phyloP scores from a whole-genome alignment of 2,797 vertebrate genomes.

The Cygnus olor region DNA sequence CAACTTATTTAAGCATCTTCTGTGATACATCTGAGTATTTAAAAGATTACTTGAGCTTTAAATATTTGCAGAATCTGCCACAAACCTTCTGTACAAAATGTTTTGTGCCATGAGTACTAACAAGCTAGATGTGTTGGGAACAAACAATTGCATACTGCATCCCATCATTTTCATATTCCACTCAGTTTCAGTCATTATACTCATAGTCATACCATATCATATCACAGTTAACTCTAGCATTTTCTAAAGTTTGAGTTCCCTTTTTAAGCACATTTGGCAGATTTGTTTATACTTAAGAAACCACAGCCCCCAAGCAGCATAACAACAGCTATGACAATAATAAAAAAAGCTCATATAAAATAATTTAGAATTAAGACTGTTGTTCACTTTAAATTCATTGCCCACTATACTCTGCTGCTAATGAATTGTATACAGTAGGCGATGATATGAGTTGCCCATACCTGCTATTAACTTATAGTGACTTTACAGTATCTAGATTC shows the following conservation, averaged over 20 bases:
- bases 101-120: not conserved
- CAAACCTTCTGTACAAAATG: not conserved
- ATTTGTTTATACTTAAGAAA: not conserved
- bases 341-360: not conserved
- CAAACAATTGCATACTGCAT: not conserved
- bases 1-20: not conserved
- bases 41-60: not conserved
- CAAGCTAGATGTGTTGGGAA: not conserved
- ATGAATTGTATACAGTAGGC: not conserved
- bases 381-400: not conserved
- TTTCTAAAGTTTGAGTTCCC: not conserved
- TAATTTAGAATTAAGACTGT: not conserved
- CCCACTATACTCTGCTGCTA: not conserved
- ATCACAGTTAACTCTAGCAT: not conserved
- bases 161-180: not conserved
- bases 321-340: not conserved
- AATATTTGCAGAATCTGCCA: not conserved
- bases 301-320: not conserved
- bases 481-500: not conserved
- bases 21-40: not conserved
- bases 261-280: not conserved
- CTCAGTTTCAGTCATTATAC: not conserved
- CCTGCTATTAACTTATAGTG: not conserved
- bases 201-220: not conserved
- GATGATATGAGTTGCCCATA: not conserved